Conservation (phyloP, 2,888 invertebrate genomes). For the Arge pagana region DNA sequence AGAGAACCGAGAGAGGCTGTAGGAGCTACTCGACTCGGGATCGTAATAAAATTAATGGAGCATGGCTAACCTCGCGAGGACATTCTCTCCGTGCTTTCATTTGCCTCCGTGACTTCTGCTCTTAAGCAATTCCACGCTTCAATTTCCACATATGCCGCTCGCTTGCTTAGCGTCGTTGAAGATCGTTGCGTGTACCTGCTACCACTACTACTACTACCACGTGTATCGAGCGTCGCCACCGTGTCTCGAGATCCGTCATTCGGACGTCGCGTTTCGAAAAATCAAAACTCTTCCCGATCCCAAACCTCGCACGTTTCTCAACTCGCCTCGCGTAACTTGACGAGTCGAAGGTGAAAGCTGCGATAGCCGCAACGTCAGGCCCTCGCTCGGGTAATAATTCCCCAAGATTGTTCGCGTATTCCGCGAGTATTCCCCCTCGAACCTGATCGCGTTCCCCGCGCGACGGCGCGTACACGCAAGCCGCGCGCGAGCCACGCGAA, state of each 20-base stretch:
- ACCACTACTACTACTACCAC: not conserved
- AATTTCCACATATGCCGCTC: conserved; percentile 27
- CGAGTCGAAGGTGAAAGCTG: not conserved
- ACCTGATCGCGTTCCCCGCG: no score
- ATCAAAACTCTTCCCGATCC: not conserved
- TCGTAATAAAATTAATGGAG: conserved; percentile 53
- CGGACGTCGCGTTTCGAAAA: not conserved
- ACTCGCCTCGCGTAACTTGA: not conserved
- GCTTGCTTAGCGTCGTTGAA: no score
- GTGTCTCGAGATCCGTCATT: no score
- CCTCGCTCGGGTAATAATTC: no score
- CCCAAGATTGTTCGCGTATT: no score
- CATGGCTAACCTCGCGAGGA: conserved; percentile 41
- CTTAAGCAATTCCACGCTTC: conserved; percentile 45
- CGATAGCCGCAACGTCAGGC: no score
- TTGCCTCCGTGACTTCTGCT: conserved; percentile 41
- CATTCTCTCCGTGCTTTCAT: conserved; percentile 42
- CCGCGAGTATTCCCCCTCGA: no score
- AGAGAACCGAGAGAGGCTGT: no score
- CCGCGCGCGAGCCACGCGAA: no score
- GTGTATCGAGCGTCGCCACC: conserved; percentile 1
- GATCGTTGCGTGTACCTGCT: not conserved
- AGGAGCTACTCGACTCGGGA: conserved; percentile 35
- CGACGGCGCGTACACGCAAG: no score
- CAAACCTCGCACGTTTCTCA: not conserved